A percentile compares a stretch with the other conserved stretches of the same genome.
Conservation (phyloP, 1,140 invertebrate genomes). For the Orussus abietinus region DNA sequence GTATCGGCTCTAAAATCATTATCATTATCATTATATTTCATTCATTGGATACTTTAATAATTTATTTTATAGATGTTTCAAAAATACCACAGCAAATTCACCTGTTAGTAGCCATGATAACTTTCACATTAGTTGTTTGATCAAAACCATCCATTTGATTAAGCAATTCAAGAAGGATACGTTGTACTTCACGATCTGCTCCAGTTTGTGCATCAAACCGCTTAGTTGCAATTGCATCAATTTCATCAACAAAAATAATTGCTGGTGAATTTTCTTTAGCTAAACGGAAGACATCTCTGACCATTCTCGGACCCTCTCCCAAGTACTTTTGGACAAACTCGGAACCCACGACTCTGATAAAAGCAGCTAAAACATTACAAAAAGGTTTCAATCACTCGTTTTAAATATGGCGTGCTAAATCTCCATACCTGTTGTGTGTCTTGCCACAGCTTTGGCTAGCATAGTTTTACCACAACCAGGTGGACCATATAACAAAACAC, state of each 20-base stretch:
- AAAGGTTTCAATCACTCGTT: slow-evolving; percentile 11
- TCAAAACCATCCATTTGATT: slow-evolving; percentile 99
- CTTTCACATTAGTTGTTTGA: slow-evolving; percentile 99
- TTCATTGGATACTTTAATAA: background rate
- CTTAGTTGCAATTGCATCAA: slow-evolving; percentile 98
- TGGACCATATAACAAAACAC: slow-evolving; percentile 98
- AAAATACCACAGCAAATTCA: slow-evolving; percentile 12
- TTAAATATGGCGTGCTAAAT: too few species aligned
- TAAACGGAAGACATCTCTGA: slow-evolving; percentile 96
- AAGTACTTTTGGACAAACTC: slow-evolving; percentile 99
- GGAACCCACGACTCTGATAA: slow-evolving; percentile 97
- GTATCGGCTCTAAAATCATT: slow-evolving; percentile 80
- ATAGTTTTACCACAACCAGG: slow-evolving; percentile 98
- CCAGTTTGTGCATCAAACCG: slow-evolving; percentile 98
- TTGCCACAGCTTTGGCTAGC: slow-evolving; percentile 98
- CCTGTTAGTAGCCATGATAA: slow-evolving; percentile 99
- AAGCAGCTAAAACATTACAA: slow-evolving; percentile 69
- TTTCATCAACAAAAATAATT: slow-evolving; percentile 99
- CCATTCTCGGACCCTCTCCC: slow-evolving; percentile 98
- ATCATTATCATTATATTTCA: slow-evolving; percentile 1
- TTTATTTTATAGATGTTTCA: background rate
- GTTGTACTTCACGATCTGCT: slow-evolving; percentile 97
- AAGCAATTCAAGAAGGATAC: slow-evolving; percentile 93
- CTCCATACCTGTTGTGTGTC: slow-evolving; percentile 85
- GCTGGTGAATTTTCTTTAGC: slow-evolving; percentile 99